Base-by-base conservation (phyloP, 2,113 vertebrate genomes). In the Ursus arctos region DNA sequence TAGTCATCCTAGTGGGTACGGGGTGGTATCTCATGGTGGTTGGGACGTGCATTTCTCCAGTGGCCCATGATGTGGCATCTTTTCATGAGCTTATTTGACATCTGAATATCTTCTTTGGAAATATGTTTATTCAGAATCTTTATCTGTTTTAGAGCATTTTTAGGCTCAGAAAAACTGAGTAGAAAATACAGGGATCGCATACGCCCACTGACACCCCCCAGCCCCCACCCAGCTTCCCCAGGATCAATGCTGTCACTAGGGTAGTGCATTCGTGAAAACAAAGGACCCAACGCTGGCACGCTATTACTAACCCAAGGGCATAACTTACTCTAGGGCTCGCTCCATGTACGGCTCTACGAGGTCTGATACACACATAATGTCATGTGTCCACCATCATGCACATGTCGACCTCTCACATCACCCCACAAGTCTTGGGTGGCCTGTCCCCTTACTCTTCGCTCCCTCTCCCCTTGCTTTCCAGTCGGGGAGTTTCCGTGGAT, bases 281-380 rank as follows among this genome's bases (percentile, higher is more conserved):
- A 77, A 18, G 4, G 43, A 77, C 15, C 43, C 24, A 76, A 26
- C 40, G 1, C 3, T 3, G 6, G 72, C 40, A 47, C 1, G 13
- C 24, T 14, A 7, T 47, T 47, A 28, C 16, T 15, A 76, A 47
- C 40, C 72, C 24, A 9, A 40, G 43, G 72, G 40, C 43, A 15
- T 15, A 12, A 6, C 72, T 28, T 15, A 16, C 24, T 47, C 24
- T 26, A 47, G 71, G 72, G 74, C 26, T 77, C 15, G 18, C 74
- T 31, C 43, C 1, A 0, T 14, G 7, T 4, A 4, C 3, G 2
- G 40, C 14, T 47, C 13, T 47, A 43, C 2, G 0, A 76, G 43
- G 9, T 26, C 43, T 9, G 26, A 47, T 1, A 77, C 43, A 28
- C 7, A 2, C 43, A 10, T 4, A 31, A 31, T 2, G 7, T 16